Evolutionary conservation across 2,797 vertebrate genomes (phyloP).

Genomic region (Diplodus puntazzo): DNA sequence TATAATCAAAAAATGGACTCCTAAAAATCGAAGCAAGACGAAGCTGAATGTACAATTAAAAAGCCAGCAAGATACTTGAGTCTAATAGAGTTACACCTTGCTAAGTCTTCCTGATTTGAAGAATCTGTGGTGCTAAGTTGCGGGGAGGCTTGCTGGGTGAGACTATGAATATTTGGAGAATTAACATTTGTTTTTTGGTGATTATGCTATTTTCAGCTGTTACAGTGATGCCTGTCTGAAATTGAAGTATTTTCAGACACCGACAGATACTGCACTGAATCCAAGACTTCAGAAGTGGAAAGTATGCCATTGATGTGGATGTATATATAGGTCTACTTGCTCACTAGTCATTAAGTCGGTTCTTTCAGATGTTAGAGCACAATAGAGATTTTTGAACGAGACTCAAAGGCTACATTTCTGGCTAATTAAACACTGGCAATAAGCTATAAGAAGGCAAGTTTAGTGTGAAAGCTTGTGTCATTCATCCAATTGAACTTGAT

Average conservation of each 20-base stretch:
- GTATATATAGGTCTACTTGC: neutral
- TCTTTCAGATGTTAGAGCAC: neutral
- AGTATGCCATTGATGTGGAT: neutral
- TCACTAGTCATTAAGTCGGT: neutral
- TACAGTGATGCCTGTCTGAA: neutral
- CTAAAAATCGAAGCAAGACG: conserved; percentile 35
- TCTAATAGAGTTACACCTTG: conserved; percentile 58
- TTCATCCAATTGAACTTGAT: conserved; percentile 34
- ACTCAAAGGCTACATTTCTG: neutral
- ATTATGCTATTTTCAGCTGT: neutral
- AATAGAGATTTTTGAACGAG: neutral
- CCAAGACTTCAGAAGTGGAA: neutral
- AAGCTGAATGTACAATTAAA: conserved; percentile 31
- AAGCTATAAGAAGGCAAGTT: neutral
- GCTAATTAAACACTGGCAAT: conserved; percentile 21
- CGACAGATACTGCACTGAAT: conserved; percentile 1
- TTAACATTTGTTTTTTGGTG: conserved; percentile 29
- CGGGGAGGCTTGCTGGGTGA: conserved; percentile 34
- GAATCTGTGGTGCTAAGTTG: conserved; percentile 33
- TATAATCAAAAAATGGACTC: conserved; percentile 2
- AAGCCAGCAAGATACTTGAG: conserved; percentile 30
- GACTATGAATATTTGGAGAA: conserved; percentile 9
- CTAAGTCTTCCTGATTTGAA: conserved; percentile 46
- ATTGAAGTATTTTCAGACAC: neutral
- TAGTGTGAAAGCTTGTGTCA: conserved; percentile 24